phyloP scores from a whole-genome alignment of 2,113 vertebrate species.

The Bostrychus sinensis region DNA sequence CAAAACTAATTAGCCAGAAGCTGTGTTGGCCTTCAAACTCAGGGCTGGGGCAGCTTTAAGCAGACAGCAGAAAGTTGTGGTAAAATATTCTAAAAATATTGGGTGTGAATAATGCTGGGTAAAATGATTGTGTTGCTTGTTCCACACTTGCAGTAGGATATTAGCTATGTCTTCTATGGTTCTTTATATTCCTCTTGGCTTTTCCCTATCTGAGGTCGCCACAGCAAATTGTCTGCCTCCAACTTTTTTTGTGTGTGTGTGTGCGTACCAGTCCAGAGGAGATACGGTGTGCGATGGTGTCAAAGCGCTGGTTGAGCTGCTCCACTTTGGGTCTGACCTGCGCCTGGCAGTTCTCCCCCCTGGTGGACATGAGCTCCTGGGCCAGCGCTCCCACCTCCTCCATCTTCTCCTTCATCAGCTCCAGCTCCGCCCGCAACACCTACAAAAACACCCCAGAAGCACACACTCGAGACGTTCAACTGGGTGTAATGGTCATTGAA shows the following conservation, averaged over 20 bases:
- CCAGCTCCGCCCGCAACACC: constrained; percentile 92
- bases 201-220: no score
- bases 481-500: neutral
- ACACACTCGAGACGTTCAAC: neutral
- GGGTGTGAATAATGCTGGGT: no score
- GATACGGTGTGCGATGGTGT: constrained; percentile 86
- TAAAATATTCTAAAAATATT: no score
- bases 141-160: no score
- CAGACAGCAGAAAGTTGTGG: no score
- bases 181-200: no score
- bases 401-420: constrained; percentile 86
- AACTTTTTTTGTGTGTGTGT: no score
- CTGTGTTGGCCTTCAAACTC: neutral
- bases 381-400: constrained; percentile 87
- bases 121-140: no score
- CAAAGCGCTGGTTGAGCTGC: constrained; percentile 88
- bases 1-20: neutral
- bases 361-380: constrained; percentile 88
- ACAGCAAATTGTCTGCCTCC: no score
- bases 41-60: neutral
- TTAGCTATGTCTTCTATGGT: no score
- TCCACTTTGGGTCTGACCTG: constrained; percentile 89
- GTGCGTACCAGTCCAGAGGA: constrained; percentile 86
- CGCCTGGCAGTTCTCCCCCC: constrained; percentile 90
- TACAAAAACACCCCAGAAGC: constrained; percentile 52